Percentiles rank a stretch among this genome's conserved stretches.
phyloP scores from a whole-genome alignment of 2,113 vertebrate genomes.

The Tetraodon nigroviridis region DNA sequence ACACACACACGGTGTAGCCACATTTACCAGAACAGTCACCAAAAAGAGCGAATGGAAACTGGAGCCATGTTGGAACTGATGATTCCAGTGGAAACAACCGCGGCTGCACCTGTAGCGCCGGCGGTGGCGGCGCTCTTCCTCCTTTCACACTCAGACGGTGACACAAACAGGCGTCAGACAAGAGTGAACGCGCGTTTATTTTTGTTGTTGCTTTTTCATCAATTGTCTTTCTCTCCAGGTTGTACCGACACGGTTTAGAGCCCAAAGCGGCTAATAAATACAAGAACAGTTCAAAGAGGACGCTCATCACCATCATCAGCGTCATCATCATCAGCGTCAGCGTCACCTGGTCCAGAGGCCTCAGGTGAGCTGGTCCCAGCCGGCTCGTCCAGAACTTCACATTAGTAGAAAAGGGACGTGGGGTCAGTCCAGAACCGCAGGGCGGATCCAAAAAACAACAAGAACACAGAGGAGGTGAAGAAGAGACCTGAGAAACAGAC shows the following conservation, averaged over 20 bases:
- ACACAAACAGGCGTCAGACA: background rate
- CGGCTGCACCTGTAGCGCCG: constrained; percentile 34
- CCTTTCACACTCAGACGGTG: too few relatives aligned
- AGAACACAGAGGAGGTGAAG: too few relatives aligned
- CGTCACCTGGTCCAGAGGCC: background rate
- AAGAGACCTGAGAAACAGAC: too few relatives aligned
- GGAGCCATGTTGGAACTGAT: constrained; percentile 59
- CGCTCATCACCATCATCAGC: constrained; percentile 77
- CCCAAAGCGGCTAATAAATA: constrained; percentile 98
- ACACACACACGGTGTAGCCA: too few relatives aligned
- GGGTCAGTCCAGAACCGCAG: too few relatives aligned
- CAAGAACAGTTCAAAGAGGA: constrained; percentile 85
- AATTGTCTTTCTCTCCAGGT: constrained; percentile 80
- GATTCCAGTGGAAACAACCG: constrained; percentile 47
- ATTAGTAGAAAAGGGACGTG: background rate
- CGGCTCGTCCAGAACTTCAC: background rate
- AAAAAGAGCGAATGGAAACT: constrained; percentile 55
- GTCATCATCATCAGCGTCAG: too few relatives aligned
- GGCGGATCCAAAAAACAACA: background rate
- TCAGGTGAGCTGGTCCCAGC: background rate
- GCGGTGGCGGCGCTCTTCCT: constrained; percentile 2
- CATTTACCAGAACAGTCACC: constrained; percentile 59
- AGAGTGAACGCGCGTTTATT: constrained; percentile 71
- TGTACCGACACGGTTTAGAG: constrained; percentile 89
- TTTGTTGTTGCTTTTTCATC: constrained; percentile 77